Percentiles rank a stretch among this genome's conserved stretches.
These are phyloP conservation scores for Lycophotia porphyrea DNA, from an alignment of 2,888 invertebrate genomes.

Conservation along the genomic window DNA sequence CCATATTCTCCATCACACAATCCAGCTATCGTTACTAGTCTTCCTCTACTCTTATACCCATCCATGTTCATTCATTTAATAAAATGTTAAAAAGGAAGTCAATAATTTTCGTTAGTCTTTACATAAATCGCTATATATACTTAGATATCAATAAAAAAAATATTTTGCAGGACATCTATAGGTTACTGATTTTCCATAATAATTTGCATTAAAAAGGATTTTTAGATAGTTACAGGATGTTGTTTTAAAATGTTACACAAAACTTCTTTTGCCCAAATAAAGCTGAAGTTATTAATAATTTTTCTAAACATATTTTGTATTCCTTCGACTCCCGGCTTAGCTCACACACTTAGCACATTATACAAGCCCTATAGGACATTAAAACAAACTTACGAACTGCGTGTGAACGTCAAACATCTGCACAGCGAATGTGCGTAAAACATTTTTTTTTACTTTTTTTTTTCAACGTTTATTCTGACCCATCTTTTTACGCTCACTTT, in stretches of 20 bases:
- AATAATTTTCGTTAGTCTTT: too few species aligned
- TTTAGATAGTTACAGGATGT: not conserved
- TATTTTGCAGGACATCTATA: too few species aligned
- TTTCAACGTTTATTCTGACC: not conserved
- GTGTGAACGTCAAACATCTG: slow-evolving; percentile 53
- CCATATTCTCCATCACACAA: not conserved
- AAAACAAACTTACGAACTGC: slow-evolving; percentile 32
- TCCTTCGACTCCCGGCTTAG: slow-evolving; percentile 2
- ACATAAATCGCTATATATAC: too few species aligned
- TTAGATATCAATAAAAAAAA: too few species aligned
- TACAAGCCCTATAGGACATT: slow-evolving; percentile 37
- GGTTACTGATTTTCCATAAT: too few species aligned
- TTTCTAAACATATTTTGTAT: slow-evolving; percentile 2
- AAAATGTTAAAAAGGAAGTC: too few species aligned
- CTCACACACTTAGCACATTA: slow-evolving; percentile 41
- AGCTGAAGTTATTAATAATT: slow-evolving; percentile 8
- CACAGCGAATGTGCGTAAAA: slow-evolving; percentile 30
- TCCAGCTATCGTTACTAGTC: not conserved
- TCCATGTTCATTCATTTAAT: too few species aligned
- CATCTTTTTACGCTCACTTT: slow-evolving; percentile 6
- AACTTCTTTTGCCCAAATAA: not conserved
- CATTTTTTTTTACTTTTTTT: slow-evolving; percentile 10
- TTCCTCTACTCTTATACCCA: too few species aligned
- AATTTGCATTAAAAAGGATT: too few species aligned
- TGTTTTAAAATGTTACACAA: not conserved